Base-by-base conservation (phyloP, 2,113 vertebrate species). In the Zosterops borbonicus region DNA sequence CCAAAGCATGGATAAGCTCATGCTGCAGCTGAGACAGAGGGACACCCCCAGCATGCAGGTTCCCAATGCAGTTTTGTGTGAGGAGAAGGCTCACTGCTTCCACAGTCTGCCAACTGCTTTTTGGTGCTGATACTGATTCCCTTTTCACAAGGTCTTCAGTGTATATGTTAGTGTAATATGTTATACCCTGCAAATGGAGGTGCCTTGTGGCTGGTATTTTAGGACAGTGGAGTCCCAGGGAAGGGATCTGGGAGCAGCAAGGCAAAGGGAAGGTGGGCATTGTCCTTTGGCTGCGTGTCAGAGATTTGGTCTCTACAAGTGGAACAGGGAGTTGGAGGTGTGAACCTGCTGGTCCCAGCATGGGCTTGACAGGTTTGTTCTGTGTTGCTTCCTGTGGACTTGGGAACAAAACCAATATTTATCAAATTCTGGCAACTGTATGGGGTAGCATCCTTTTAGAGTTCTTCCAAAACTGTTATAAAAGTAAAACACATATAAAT, bases 241-340 rank as follows among this genome's bases (percentile, higher is more conserved):
- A 71, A 64, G 33, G n/a, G 56, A 23, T 12, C 44, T 53, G n/a
- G 68, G n/a, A 74, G 55, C 14, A 63, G 39, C 44, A 31, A 67
- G 49, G 50, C 31, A 50, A 23, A 78, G 62, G 37, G 58, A 60
- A 69, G 24, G 29, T 31, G 27, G 37, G 74, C 56, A 29, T 67
- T 44, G 14, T 1, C 1, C 70, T 58, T 3, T 52, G 60, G 13
- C 13, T 3, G 3, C 14, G 0, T 17, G 12, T 21, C 50, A 33
- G 41, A 58, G 37, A 24, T 14, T 1, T 21, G 37, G 7, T 71
- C 17, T 83, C 62, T n/a, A 29, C 5, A 50, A 31, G 4, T 19
- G 21, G 28, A 70, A 35, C 19, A n/a, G 23, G 52, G 50, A 64
- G 5, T 1, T 44, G 52, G 28, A 76, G 6, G 13, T 60, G 23